Conservation (phyloP, 2,797 vertebrate species). For the Schizopygopsis pylzovi region DNA sequence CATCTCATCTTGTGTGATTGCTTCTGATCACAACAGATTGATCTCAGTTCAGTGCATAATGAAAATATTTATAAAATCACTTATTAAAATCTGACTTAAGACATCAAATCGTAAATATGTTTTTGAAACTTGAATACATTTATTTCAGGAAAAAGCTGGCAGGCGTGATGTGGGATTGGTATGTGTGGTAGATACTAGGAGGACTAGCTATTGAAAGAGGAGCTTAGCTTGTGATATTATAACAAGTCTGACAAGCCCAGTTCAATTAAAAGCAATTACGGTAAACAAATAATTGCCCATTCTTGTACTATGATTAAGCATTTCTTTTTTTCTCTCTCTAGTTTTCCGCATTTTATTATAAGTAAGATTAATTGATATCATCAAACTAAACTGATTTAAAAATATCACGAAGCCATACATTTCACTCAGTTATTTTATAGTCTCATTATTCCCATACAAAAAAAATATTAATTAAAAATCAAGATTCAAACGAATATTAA, state of each 20-base stretch:
- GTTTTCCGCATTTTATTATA: background rate
- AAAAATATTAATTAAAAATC: background rate
- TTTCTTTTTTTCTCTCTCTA: background rate
- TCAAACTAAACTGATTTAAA: background rate
- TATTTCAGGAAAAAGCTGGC: background rate
- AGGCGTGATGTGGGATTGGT: background rate
- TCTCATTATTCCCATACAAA: background rate
- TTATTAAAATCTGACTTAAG: background rate
- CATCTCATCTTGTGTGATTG: background rate
- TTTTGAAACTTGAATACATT: background rate
- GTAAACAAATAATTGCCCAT: background rate
- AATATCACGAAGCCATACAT: background rate
- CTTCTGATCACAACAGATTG: background rate
- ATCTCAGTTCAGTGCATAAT: background rate
- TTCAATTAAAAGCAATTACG: background rate
- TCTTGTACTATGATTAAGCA: background rate
- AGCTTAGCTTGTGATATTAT: background rate
- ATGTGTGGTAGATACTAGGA: background rate
- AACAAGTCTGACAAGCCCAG: constrained; percentile 10
- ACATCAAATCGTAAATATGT: background rate
- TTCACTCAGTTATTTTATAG: background rate
- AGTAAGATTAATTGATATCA: background rate
- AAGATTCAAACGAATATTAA: background rate
- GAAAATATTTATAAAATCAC: background rate
- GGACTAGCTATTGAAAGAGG: background rate